These are phyloP conservation scores for Acrocephalus kingi DNA, from an alignment of 2,113 vertebrate species.

Conservation along the genomic window DNA sequence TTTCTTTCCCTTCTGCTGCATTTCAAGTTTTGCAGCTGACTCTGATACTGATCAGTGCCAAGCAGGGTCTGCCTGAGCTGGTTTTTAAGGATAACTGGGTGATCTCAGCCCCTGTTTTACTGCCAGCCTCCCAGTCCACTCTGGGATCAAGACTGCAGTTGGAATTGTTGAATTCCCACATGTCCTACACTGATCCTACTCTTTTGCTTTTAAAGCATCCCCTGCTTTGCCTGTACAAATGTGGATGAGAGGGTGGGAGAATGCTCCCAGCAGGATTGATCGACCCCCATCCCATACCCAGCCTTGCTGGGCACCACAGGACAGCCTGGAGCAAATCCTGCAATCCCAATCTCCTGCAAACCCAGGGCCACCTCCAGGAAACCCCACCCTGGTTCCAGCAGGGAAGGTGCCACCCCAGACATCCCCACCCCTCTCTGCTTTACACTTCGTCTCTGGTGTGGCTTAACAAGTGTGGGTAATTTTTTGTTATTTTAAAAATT, in stretches of 20 bases:
- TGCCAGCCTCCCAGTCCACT: neutral
- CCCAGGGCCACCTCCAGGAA: too few species aligned
- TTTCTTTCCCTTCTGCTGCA: neutral
- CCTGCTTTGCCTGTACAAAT: too few species aligned
- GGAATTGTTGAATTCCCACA: neutral
- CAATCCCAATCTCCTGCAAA: neutral
- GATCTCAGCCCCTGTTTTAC: neutral
- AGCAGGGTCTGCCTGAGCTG: neutral
- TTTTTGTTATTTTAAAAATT: neutral
- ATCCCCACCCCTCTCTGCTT: neutral
- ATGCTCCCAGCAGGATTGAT: fast-evolving
- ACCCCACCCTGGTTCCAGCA: neutral
- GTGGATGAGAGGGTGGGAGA: neutral
- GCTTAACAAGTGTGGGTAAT: fast-evolving
- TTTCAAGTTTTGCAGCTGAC: neutral
- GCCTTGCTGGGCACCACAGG: fast-evolving
- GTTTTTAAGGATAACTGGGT: neutral
- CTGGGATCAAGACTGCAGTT: neutral
- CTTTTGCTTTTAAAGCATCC: neutral
- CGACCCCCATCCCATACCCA: neutral
- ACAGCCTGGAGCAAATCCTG: neutral
- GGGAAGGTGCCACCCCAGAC: neutral
- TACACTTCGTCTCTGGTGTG: neutral
- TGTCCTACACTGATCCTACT: too few species aligned
- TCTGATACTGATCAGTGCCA: neutral